These are phyloP conservation scores for Palaemon carinicauda DNA, from an alignment of 1,140 invertebrate species.

Conservation along the genomic window DNA sequence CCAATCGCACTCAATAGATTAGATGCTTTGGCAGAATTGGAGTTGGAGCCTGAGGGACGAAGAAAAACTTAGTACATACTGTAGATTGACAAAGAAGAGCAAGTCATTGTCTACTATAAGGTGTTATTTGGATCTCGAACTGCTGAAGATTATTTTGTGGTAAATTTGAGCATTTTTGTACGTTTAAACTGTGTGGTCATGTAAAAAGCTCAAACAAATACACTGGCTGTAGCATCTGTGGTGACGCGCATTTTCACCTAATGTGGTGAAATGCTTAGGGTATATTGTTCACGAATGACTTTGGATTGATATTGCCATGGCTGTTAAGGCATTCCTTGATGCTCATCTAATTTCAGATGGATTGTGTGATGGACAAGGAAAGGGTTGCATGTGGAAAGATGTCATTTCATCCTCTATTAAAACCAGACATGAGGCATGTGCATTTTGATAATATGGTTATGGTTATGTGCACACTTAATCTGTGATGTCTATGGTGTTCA, in stretches of 20 bases:
- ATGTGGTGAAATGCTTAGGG: too few relatives aligned
- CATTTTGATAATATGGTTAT: neutral
- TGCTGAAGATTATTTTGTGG: too few relatives aligned
- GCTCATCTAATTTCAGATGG: neutral
- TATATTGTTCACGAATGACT: too few relatives aligned
- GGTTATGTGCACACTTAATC: neutral
- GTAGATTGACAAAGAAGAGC: neutral
- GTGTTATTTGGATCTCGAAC: too few relatives aligned
- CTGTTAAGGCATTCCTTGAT: neutral
- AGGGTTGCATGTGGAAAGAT: neutral
- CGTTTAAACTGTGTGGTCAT: too few relatives aligned
- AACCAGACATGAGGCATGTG: neutral
- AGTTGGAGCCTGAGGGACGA: constrained; percentile 14
- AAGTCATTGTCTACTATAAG: too few relatives aligned
- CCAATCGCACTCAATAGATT: constrained; percentile 25
- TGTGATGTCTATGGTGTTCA: too few relatives aligned
- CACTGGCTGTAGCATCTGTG: too few relatives aligned
- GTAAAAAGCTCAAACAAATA: too few relatives aligned
- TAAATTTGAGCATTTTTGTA: too few relatives aligned
- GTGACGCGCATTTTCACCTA: too few relatives aligned
- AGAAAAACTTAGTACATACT: constrained; percentile 21
- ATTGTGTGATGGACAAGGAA: neutral
- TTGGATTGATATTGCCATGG: neutral
- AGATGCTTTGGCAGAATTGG: constrained; percentile 35
- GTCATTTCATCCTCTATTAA: neutral